Evolutionary conservation across 2,113 vertebrate species (phyloP), one percentile per base, ranked within the genome.

Genomic region (Rattus rattus): DNA sequence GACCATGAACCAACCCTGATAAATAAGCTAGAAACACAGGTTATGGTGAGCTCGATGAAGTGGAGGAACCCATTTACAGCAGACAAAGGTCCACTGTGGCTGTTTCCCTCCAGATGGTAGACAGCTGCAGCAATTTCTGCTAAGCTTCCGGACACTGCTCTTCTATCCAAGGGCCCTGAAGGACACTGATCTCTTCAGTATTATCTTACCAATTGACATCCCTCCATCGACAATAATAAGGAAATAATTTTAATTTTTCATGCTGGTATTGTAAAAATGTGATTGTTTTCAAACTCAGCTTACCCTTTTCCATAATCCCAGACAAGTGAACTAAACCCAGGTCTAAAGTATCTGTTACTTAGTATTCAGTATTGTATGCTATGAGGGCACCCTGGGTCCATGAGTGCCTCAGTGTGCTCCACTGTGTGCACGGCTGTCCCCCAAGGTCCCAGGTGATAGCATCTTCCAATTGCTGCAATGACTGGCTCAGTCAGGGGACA

Each of bases 161-260:
- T 92, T 93, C 77, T 94, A 81, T 86, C 22, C 70, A 17, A 19
- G 91, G 43, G 63, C 12, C 49, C 81, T 36, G 67, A 69, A 36
- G 67, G 16, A 16, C 16, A 69, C 67, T 72, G 12, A 14, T 65
- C 76, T 94, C 54, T 80, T 92, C 28, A 72, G 33, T 43, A 73
- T 94, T 76, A 85, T 39, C 72, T 91, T 39, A 88, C 13, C 91
- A 39, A 36, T 39, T 47, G 14, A 47, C 8, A 54, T 69, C 12
- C 12, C 77, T 77, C 63, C 26, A 30, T 39, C 52, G 86, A 54
- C 1, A 69, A 67, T 52, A 92, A 87, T 36, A 89, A 70, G 39
- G 49, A 67, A 93, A 81, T 56, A 63, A 96, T 73, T 92, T 83
- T 63, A 95, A 36, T 87, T 92, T 93, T 93, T 83, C 79, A 81